Conservation (phyloP, 2,888 invertebrate genomes). For the Mesoligia furuncula region DNA sequence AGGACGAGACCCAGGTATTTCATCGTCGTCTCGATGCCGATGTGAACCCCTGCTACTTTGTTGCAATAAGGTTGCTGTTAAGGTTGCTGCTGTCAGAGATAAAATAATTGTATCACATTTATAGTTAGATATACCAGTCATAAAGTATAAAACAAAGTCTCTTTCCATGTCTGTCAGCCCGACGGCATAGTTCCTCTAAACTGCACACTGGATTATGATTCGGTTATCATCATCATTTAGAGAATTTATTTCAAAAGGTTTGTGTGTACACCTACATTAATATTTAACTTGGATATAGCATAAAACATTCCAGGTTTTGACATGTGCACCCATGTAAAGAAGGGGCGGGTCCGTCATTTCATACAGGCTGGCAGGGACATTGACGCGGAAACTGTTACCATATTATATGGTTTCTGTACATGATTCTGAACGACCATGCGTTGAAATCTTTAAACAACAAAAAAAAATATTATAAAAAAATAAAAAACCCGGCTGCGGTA, state of each 20-base stretch:
- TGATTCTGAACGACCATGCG: too few species aligned
- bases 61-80: too few species aligned
- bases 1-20: too few species aligned
- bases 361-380: too few species aligned
- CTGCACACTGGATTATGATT: background rate
- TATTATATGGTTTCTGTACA: too few species aligned
- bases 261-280: background rate
- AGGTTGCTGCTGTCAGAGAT: too few species aligned
- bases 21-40: too few species aligned
- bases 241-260: background rate
- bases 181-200: background rate
- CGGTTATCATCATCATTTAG: background rate
- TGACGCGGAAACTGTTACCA: too few species aligned
- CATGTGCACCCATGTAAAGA: background rate
- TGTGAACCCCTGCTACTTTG: too few species aligned
- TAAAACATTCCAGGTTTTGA: background rate
- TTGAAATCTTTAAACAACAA: too few species aligned
- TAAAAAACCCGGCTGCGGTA: too few species aligned
- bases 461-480: too few species aligned
- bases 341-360: background rate
- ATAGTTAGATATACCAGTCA: background rate
- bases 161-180: background rate
- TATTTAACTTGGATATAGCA: background rate
- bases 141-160: background rate
- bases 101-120: background rate